Evolutionary conservation across 2,113 vertebrate genomes (phyloP), one percentile per base, ranked within the genome.

Genomic region (Dasypus novemcinctus): DNA sequence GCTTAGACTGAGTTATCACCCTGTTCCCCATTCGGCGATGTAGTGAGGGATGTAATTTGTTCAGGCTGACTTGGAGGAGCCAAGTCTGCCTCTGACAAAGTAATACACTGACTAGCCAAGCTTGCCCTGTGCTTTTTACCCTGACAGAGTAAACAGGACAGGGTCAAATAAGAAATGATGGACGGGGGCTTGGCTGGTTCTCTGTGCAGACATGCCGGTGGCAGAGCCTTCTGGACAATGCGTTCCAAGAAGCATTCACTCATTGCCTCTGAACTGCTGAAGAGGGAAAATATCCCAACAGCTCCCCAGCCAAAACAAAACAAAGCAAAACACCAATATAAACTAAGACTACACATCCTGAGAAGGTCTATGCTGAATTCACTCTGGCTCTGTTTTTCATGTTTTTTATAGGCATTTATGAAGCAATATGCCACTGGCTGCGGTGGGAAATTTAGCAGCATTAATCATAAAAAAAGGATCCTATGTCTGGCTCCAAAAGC

Each of bases 1-100:
- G 98, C 98, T 99, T 99, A 98, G 98, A 95, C 98, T 99, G 98
- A 98, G 98, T 98, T 99, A 99, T 99, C 98, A 98, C 98, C 97
- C 97, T 96, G 98, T 95, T 98, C 71, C 97, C 88, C 93, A 96
- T 96, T 97, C 31, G 74, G 97, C 89, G 97, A 97, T 87, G 61
- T 97, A 98, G 97, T 93, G 98, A 98, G 98, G 96, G 96, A 97
- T 98, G 98, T 97, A 98, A 99, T 99, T 98, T 98, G 98, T 98
- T 99, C 98, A 97, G 98, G 98, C 98, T 98, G 98, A 98, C 98
- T 97, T 95, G 33, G 94, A 96, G 98, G 93, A 88, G 98, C 94
- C 98, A 97, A 92, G 95, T 96, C 97, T 98, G 97, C 98, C 96
- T 98, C 96, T 98, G 98, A 98, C 98, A 98, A 98, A 98, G 98